These are phyloP conservation scores for Drosophila repletoides DNA, from an alignment of 1,140 invertebrate species.

Conservation along the genomic window DNA sequence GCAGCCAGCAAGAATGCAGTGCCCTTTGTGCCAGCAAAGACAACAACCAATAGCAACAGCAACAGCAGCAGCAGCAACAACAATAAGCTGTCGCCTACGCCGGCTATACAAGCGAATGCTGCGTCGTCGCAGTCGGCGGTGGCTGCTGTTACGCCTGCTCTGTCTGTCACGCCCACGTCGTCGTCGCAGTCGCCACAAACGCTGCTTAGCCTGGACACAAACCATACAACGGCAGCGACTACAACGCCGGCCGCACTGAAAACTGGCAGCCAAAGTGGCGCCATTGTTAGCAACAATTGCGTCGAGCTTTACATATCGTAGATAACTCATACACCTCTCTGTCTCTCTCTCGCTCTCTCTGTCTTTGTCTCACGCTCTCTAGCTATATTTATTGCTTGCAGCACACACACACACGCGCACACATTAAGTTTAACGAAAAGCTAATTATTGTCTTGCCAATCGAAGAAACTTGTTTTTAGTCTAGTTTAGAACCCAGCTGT, in stretches of 20 bases:
- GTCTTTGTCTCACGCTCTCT: neutral
- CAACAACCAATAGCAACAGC: slow-evolving; percentile 18
- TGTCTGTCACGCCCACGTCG: slow-evolving; percentile 3
- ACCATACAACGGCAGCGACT: slow-evolving; percentile 30
- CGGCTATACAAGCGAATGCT: slow-evolving; percentile 4
- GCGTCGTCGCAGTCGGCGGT: neutral
- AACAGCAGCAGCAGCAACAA: slow-evolving; percentile 4
- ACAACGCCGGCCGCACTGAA: slow-evolving; percentile 48
- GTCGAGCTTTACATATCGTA: slow-evolving; percentile 68
- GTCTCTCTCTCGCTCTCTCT: neutral
- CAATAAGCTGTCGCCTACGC: slow-evolving; percentile 3
- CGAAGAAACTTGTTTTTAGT: slow-evolving; percentile 71
- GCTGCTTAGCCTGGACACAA: slow-evolving; percentile 62
- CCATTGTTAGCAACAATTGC: slow-evolving; percentile 63
- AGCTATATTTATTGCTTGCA: slow-evolving; percentile 11
- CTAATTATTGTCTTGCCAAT: slow-evolving; percentile 76
- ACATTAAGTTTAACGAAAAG: slow-evolving; percentile 21
- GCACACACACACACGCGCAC: neutral
- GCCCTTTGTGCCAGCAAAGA: slow-evolving; percentile 66
- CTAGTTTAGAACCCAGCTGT: slow-evolving; percentile 49
- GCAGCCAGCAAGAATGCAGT: slow-evolving; percentile 58
- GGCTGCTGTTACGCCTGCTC: slow-evolving; percentile 10
- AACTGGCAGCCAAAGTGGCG: slow-evolving; percentile 27
- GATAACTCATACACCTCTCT: slow-evolving; percentile 1
- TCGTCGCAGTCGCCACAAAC: slow-evolving; percentile 29